Percentiles rank a stretch among this genome's conserved stretches.
Evolutionary conservation across 1,140 invertebrate genomes (phyloP).

Genomic region (Macrocentrus cingulum): DNA sequence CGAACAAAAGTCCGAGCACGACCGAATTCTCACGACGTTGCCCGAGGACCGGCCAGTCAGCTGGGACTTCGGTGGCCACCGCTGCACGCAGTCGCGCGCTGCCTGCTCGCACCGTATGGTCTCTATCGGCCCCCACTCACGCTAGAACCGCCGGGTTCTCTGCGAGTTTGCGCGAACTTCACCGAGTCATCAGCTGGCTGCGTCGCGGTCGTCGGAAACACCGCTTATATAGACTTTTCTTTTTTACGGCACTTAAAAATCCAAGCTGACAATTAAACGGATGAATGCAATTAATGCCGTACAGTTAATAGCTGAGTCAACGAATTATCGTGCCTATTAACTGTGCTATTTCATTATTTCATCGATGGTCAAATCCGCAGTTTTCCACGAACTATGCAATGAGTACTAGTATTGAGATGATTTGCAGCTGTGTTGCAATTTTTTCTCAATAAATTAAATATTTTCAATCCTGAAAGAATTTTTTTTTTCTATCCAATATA

Average conservation of each 20-base stretch:
- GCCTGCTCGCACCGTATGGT: background rate
- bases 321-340: too few relatives aligned
- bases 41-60: constrained; percentile 40
- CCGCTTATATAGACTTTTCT: background rate
- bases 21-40: constrained; percentile 13
- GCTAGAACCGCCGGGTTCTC: background rate
- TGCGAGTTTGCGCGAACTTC: background rate
- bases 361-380: too few relatives aligned
- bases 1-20: constrained; percentile 32
- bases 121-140: background rate
- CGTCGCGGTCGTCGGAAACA: background rate
- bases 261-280: too few relatives aligned
- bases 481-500: too few relatives aligned
- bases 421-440: too few relatives aligned
- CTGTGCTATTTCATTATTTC: too few relatives aligned
- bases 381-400: too few relatives aligned
- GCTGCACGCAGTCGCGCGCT: constrained; percentile 12
- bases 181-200: constrained; percentile 7
- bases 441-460: too few relatives aligned
- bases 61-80: constrained; percentile 30
- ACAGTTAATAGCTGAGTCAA: too few relatives aligned
- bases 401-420: too few relatives aligned
- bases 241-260: too few relatives aligned
- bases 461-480: too few relatives aligned
- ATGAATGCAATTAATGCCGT: background rate